Evolutionary conservation across 2,113 vertebrate genomes (phyloP).

Genomic region (Callorhinus ursinus): DNA sequence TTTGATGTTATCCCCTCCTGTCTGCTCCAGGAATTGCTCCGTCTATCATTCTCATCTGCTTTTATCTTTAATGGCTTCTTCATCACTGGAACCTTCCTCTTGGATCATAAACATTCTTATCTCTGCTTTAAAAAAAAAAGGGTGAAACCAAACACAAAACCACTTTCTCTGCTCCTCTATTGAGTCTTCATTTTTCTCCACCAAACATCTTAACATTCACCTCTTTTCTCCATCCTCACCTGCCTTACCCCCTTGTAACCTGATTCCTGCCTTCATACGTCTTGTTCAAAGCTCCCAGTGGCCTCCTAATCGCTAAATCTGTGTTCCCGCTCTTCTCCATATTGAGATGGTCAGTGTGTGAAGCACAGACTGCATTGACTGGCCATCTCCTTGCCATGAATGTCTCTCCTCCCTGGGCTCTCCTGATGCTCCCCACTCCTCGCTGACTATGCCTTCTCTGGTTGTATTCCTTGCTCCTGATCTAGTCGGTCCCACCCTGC

Average conservation of each 20-base stretch:
- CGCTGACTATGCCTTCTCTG: accelerated
- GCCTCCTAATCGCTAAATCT: not conserved
- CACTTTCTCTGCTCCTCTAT: not conserved
- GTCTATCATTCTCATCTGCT: not conserved
- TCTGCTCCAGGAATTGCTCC: not conserved
- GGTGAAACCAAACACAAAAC: not conserved
- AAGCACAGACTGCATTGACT: no score
- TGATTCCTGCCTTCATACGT: not conserved
- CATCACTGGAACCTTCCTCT: not conserved
- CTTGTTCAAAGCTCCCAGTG: not conserved
- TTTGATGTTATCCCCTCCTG: not conserved
- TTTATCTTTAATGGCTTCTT: not conserved
- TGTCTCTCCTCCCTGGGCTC: not conserved
- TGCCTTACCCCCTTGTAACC: not conserved
- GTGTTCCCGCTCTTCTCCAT: not conserved
- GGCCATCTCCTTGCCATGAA: not conserved
- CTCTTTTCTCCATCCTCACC: not conserved
- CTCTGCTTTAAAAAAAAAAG: not conserved
- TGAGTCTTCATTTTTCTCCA: not conserved
- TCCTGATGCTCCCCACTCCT: not conserved
- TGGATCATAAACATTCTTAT: not conserved
- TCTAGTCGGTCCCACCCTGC: accelerated
- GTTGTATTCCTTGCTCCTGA: accelerated
- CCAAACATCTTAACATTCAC: not conserved
- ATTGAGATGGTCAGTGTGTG: no score